Conservation (phyloP, 2,113 vertebrate genomes). For the Centropristis striata region DNA sequence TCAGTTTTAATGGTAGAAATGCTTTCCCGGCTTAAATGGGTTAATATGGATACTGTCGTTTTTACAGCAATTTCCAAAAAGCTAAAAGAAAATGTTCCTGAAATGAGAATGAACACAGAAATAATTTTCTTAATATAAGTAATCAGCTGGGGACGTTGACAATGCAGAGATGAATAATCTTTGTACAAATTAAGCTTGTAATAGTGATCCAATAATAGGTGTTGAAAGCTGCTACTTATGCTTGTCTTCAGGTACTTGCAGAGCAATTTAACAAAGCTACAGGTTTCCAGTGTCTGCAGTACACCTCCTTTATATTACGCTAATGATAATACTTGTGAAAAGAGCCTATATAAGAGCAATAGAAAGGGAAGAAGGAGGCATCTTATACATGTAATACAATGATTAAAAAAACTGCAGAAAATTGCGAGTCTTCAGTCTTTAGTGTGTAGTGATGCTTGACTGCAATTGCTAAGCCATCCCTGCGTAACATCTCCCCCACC, state of each 20-base stretch:
- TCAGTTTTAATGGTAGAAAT: too few relatives aligned
- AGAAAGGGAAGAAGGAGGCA: background rate
- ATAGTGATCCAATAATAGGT: background rate
- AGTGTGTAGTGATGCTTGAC: conserved; percentile 50
- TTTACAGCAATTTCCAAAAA: too few relatives aligned
- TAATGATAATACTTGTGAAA: background rate
- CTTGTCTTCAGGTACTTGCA: background rate
- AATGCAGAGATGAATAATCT: background rate
- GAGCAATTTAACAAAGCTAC: background rate
- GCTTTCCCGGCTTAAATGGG: too few relatives aligned
- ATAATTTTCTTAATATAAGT: too few relatives aligned
- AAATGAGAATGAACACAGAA: too few relatives aligned
- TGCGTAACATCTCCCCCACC: conserved; percentile 59
- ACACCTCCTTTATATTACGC: background rate
- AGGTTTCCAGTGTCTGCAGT: background rate
- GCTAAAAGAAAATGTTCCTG: too few relatives aligned
- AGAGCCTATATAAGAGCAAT: conserved; percentile 1
- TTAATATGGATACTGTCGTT: too few relatives aligned
- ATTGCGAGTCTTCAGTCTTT: conserved; percentile 10
- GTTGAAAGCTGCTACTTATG: background rate
- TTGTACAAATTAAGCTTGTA: background rate
- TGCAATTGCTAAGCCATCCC: conserved; percentile 41
- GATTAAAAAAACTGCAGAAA: background rate
- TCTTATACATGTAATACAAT: background rate
- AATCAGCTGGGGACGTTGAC: too few relatives aligned